Evolutionary conservation across 2,113 vertebrate genomes (phyloP).

Genomic region (Panthera tigris): DNA sequence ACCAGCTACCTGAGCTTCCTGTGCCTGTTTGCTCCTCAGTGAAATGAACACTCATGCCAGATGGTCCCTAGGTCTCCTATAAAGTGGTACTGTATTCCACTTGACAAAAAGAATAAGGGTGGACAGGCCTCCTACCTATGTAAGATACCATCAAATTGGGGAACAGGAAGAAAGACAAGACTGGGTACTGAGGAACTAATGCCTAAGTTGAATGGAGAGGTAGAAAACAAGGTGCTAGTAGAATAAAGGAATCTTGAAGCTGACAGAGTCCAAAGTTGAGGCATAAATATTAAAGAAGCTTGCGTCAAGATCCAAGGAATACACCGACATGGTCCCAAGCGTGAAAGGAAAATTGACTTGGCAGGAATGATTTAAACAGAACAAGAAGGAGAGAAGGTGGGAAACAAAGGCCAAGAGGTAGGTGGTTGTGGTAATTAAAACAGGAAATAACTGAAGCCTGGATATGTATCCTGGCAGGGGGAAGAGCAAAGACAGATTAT

Average conservation of each 20-base stretch:
- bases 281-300: neutral
- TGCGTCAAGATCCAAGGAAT: neutral
- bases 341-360: slow-evolving; percentile 51
- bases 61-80: neutral
- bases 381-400: neutral
- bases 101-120: neutral
- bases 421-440: slow-evolving; percentile 34
- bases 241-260: neutral
- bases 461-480: neutral
- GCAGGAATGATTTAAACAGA: slow-evolving; percentile 34
- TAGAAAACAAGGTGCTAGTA: neutral
- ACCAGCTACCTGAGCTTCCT: neutral
- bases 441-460: slow-evolving; percentile 27
- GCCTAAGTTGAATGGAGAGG: neutral
- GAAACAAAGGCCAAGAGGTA: slow-evolving; percentile 36
- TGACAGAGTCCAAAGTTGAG: neutral
- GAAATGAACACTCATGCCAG: neutral
- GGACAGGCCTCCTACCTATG: neutral
- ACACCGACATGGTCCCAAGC: neutral
- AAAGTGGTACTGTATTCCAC: accelerated
- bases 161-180: neutral
- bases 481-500: neutral
- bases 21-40: neutral
- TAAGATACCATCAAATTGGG: neutral
- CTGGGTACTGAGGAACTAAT: no score